Evolutionary conservation across 2,888 invertebrate genomes (phyloP).

Genomic region (Tenthredo notha): DNA sequence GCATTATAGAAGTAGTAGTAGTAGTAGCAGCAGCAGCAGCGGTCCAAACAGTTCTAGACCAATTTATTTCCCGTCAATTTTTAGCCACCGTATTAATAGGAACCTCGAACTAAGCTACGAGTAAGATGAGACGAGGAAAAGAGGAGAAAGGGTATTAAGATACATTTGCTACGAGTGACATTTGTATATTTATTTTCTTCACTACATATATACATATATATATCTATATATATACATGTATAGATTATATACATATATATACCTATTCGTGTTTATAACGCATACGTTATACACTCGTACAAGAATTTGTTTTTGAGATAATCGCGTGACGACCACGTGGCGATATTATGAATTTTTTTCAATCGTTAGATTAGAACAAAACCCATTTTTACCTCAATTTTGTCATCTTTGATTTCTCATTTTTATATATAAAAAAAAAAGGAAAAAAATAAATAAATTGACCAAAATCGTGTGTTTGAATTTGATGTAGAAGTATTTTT

Average conservation of each 20-base stretch:
- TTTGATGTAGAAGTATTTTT: neutral
- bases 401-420: neutral
- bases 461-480: no score
- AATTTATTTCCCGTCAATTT: neutral
- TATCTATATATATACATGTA: no score
- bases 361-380: neutral
- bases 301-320: neutral
- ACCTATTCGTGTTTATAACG: neutral
- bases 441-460: no score
- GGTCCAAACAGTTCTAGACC: neutral
- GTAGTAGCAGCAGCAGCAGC: neutral
- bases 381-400: neutral
- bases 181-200: conserved; percentile 1
- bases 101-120: neutral
- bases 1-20: neutral
- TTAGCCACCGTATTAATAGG: neutral
- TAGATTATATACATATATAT: neutral
- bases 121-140: neutral
- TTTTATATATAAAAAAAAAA: no score
- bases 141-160: neutral
- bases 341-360: neutral
- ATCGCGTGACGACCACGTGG: conserved; percentile 3
- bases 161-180: neutral
- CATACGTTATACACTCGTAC: neutral
- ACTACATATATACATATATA: neutral